Percentiles rank a stretch among this genome's conserved stretches.
Evolutionary conservation across 2,797 vertebrate genomes (phyloP).

Genomic region (Pantherophis vulpinus): DNA sequence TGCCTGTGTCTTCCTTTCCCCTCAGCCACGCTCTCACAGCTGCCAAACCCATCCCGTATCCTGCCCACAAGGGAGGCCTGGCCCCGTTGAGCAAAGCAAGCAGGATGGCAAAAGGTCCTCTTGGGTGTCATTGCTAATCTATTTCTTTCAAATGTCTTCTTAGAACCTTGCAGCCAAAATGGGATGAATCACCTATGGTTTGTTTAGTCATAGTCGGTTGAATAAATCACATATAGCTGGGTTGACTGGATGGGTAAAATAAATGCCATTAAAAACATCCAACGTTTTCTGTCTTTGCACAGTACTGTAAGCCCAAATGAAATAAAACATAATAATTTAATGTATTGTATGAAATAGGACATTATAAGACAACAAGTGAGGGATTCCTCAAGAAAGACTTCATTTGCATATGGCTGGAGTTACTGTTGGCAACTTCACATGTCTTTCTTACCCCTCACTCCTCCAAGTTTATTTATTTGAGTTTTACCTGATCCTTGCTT

Average conservation of each 20-base stretch:
- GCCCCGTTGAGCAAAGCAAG: neutral
- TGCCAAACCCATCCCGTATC: neutral
- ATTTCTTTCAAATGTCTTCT: neutral
- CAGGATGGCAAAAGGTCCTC: neutral
- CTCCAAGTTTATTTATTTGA: neutral
- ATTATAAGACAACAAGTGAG: neutral
- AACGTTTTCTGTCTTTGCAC: neutral
- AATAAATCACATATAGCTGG: neutral
- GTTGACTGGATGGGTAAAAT: neutral
- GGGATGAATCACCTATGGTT: neutral
- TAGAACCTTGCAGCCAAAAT: neutral
- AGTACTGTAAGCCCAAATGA: neutral
- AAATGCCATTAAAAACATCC: neutral
- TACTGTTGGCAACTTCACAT: neutral
- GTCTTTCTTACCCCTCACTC: neutral
- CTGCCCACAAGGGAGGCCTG: neutral
- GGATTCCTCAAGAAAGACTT: neutral
- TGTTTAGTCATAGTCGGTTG: neutral
- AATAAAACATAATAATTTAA: neutral
- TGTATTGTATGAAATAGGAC: neutral
- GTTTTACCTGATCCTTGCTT: neutral
- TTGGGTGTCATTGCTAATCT: neutral
- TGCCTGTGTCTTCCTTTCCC: neutral
- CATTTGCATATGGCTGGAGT: neutral
- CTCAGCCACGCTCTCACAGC: neutral